Conservation (phyloP, 2,888 invertebrate genomes). For the Agrotis puta region DNA sequence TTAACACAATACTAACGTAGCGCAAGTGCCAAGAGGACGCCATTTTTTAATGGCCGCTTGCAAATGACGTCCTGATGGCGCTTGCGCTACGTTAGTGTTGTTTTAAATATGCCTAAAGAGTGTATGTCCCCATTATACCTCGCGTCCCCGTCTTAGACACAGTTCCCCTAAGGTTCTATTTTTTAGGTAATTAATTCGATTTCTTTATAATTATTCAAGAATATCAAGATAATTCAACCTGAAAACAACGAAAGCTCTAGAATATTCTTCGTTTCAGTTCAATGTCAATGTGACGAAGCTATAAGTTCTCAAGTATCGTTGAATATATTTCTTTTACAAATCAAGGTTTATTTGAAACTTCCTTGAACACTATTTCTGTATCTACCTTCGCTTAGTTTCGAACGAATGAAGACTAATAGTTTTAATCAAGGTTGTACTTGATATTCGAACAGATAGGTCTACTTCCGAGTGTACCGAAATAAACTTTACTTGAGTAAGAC, state of each 20-base stretch:
- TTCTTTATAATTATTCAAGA: not conserved
- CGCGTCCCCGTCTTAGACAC: too few relatives aligned
- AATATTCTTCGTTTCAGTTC: not conserved
- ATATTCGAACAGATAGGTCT: conserved; percentile 6
- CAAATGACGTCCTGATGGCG: too few relatives aligned
- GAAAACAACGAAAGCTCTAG: not conserved
- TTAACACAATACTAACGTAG: too few relatives aligned
- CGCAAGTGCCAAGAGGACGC: too few relatives aligned
- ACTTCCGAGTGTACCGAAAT: conserved; percentile 25
- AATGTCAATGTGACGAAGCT: not conserved
- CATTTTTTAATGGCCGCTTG: too few relatives aligned
- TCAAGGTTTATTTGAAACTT: conserved; percentile 26
- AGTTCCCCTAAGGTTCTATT: not conserved
- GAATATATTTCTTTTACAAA: not conserved
- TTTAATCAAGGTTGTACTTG: conserved; percentile 41
- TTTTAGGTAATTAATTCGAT: not conserved
- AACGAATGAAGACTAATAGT: conserved; percentile 53
- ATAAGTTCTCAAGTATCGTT: not conserved
- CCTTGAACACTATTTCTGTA: conserved; percentile 38
- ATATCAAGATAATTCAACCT: not conserved
- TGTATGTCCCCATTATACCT: too few relatives aligned
- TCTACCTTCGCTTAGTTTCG: conserved; percentile 10
- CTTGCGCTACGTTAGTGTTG: too few relatives aligned
- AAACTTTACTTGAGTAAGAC: conserved; percentile 18
- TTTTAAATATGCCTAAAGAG: too few relatives aligned